Conservation (phyloP, 2,113 vertebrate genomes). For the Alligator sinensis region DNA sequence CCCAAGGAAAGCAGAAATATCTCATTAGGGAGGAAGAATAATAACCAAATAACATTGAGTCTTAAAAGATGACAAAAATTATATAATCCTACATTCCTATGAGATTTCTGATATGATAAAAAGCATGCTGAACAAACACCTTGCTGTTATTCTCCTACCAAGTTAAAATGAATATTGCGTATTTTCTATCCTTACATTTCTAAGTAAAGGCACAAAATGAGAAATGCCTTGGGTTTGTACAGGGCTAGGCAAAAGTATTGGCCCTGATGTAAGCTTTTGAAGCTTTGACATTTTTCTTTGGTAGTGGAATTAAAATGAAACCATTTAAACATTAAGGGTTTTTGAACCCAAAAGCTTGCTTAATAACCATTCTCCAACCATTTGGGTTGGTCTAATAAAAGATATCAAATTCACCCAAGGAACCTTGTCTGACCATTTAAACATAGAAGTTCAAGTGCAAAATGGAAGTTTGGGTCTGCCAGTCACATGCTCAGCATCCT, state of each 20-base stretch:
- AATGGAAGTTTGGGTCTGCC: constrained; percentile 21
- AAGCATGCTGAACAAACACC: not conserved
- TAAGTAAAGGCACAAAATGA: not conserved
- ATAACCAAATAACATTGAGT: not conserved
- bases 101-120: not conserved
- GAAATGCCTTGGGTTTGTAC: not conserved
- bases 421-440: not conserved
- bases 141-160: not conserved
- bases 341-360: no score
- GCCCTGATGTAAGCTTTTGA: no score
- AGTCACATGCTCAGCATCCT: constrained; percentile 16
- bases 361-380: no score
- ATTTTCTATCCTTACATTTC: not conserved
- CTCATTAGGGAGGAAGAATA: not conserved
- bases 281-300: not conserved
- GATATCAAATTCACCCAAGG: no score
- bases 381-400: no score
- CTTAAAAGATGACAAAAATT: constrained; percentile 2
- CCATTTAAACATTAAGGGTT: not conserved
- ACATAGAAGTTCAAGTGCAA: constrained; percentile 4
- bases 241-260: not conserved
- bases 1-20: not conserved
- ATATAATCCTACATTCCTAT: not conserved
- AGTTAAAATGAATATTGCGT: constrained; percentile 2
- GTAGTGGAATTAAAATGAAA: not conserved